These are phyloP conservation scores for Drosophila fulvimacula DNA, from an alignment of 2,888 invertebrate species.

Conservation along the genomic window DNA sequence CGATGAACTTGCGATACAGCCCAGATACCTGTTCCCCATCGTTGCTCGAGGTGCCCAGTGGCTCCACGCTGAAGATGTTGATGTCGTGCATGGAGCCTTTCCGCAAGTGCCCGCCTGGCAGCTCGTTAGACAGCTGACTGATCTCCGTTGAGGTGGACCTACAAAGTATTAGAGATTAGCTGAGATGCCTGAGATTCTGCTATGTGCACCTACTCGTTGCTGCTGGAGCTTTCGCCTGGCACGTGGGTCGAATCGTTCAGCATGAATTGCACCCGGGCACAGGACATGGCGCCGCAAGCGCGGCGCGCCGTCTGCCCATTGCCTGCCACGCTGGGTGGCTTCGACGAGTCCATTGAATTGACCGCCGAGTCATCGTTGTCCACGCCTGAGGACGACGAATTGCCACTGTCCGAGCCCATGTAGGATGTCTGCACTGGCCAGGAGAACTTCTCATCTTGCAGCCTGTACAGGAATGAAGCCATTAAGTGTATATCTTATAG, in stretches of 20 bases:
- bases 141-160: conserved; percentile 83
- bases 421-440: conserved; percentile 84
- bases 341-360: conserved; percentile 81
- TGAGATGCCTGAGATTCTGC: too few species aligned
- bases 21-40: conserved; percentile 86
- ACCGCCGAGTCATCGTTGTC: conserved; percentile 83
- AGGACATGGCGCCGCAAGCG: conserved; percentile 61
- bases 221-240: conserved; percentile 84
- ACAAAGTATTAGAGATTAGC: not conserved
- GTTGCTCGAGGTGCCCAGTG: conserved; percentile 85
- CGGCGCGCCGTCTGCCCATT: conserved; percentile 49
- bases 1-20: conserved; percentile 91
- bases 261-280: conserved; percentile 83
- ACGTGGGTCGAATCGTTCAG: conserved; percentile 81
- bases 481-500: not conserved
- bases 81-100: conserved; percentile 82
- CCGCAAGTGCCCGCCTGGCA: conserved; percentile 62
- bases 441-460: conserved; percentile 84
- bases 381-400: conserved; percentile 82
- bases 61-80: conserved; percentile 86
- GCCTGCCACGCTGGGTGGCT: conserved; percentile 58
- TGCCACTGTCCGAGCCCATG: conserved; percentile 77
- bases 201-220: conserved; percentile 81
- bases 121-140: conserved; percentile 79
- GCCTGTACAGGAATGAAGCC: conserved; percentile 46